Percentiles rank a stretch among this genome's conserved stretches.
Evolutionary conservation across 2,888 invertebrate genomes (phyloP).

Genomic region (Deroplatys truncata): DNA sequence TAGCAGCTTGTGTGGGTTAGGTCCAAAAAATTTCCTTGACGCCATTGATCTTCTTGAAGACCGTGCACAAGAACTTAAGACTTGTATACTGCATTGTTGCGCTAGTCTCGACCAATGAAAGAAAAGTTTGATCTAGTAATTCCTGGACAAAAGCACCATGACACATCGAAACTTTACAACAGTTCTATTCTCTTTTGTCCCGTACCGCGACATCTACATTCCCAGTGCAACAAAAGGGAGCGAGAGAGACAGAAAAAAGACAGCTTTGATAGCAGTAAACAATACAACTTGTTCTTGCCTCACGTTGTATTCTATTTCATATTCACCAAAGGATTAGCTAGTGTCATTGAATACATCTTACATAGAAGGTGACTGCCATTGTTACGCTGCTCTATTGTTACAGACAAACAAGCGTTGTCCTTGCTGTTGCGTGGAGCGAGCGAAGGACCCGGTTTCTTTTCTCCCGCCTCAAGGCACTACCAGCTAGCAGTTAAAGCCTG

Average conservation of each 20-base stretch:
- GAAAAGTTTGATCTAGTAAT: background rate
- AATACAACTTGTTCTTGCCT: background rate
- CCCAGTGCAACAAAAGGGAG: background rate
- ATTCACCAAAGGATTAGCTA: constrained; percentile 8
- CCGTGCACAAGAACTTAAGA: background rate
- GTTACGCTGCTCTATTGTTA: background rate
- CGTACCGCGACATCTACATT: background rate
- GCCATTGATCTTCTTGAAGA: background rate
- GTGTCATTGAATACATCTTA: background rate
- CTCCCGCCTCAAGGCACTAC: background rate
- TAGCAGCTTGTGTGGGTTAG: background rate
- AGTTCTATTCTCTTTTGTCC: background rate
- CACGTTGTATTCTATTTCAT: background rate
- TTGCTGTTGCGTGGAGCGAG: background rate
- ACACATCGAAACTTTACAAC: background rate
- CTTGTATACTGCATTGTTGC: background rate
- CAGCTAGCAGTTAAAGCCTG: background rate
- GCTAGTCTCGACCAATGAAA: background rate
- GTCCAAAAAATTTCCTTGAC: background rate
- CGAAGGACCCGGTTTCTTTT: background rate
- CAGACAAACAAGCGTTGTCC: background rate
- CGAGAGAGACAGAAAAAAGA: background rate
- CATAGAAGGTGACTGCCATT: background rate
- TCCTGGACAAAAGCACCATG: background rate
- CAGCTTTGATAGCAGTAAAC: background rate